These are phyloP conservation scores for Hirudo medicinalis DNA, from an alignment of 1,140 invertebrate species.

Conservation along the genomic window DNA sequence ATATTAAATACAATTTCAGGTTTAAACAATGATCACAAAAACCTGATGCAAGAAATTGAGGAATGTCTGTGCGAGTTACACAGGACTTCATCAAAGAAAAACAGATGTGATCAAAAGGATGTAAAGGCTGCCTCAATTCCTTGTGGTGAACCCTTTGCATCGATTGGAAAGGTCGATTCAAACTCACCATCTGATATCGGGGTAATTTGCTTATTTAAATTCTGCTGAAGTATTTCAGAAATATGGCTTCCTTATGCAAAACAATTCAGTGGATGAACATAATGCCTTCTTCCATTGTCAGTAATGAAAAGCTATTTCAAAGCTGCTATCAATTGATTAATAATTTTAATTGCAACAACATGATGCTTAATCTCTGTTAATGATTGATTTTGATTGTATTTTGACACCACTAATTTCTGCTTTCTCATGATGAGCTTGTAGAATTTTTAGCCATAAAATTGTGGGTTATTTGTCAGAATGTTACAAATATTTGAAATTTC, in stretches of 20 bases:
- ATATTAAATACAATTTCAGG: conserved; percentile 44
- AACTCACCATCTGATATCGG: conserved; percentile 67
- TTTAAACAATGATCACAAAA: conserved; percentile 78
- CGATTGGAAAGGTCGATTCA: conserved; percentile 56
- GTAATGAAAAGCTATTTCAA: no score
- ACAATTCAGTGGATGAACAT: no score
- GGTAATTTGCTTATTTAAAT: conserved; percentile 45
- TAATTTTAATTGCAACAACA: no score
- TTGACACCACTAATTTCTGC: no score
- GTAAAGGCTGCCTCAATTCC: neutral
- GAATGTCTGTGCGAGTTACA: conserved; percentile 52
- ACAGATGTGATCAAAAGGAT: conserved; percentile 4
- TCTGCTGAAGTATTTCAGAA: neutral
- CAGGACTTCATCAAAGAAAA: conserved; percentile 26
- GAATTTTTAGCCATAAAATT: no score
- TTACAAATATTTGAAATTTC: no score
- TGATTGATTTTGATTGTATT: no score
- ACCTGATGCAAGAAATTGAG: conserved; percentile 72
- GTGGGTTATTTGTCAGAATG: no score
- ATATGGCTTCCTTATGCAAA: neutral
- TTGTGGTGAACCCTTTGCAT: conserved; percentile 49
- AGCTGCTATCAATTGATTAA: no score
- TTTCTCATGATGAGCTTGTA: no score
- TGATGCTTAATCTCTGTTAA: no score
- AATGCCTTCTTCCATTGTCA: no score